Base-by-base conservation (phyloP, 2,113 vertebrate genomes). In the Quiscalus mexicanus region DNA sequence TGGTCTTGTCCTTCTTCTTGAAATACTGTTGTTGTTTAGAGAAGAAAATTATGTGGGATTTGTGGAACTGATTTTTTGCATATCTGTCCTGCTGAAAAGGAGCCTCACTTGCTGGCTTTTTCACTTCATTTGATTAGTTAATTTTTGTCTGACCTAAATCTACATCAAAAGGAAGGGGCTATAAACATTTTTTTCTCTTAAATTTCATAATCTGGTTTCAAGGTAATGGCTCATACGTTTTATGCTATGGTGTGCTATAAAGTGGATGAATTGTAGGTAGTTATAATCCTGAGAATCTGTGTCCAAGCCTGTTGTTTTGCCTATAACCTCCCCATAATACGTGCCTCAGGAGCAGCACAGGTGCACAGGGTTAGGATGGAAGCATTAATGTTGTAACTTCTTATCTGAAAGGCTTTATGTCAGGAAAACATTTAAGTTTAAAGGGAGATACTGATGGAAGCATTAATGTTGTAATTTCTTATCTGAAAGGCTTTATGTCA, bases 291-390 rank as follows among this genome's bases (percentile, higher is more conserved):
- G 27, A 75, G 6, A 6, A 5, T 24, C 3, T 65, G 35, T 60
- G 62, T 41, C 44, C 18, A 69, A 64, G 16, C 16, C 23, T 56
- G 14, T 9, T 45, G 20, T 41, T 5, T 60, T 87, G 9, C 15
- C 7, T 56, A 3, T 2, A 5, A 4, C 4, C 2, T 1, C 2
- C 11, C 8, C 9, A 6, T 8, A 1, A 1, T 10, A 6, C 3
- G 7, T 33, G n/a, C 20, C 19, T 59, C 17, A 17, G 45, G 39
- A 70, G 10, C 12, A 12, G 12, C 30, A 20, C 1, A 5, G 1
- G 1, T 31, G 12, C 30, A 20, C 1, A 5, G 1, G 1, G n/a
- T 63, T 82, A n/a, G 24, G n/a, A 37, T 60, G 52, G 71, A 84
- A 55, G 12, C 0, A 0, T 73, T 62, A 39, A 35, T 25, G 18